Evolutionary conservation across 64 coral and sea anemone species (phyloP).

Genomic region (Montipora efflorescens): DNA sequence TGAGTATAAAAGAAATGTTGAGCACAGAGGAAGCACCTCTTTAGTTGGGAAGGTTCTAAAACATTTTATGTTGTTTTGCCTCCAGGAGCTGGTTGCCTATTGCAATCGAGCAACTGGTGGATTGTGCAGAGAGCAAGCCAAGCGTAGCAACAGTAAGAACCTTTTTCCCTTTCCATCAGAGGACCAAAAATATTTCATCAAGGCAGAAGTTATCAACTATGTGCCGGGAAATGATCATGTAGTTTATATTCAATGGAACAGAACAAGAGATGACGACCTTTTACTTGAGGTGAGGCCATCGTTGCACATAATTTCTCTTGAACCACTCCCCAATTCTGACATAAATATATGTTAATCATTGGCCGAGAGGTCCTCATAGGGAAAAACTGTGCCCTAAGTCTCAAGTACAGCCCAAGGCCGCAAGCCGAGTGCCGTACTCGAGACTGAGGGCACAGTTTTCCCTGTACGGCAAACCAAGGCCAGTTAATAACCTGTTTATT

Average conservation of each 20-base stretch:
- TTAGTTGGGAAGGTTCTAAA: neutral
- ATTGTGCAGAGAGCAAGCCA: neutral
- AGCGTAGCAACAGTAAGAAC: neutral
- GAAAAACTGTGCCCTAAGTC: neutral
- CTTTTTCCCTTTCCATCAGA: slow-evolving; percentile 71
- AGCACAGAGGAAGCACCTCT: neutral
- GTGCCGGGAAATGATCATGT: neutral
- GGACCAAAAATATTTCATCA: slow-evolving; percentile 65
- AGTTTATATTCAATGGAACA: slow-evolving; percentile 31
- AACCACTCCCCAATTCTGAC: no score
- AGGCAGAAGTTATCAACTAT: neutral
- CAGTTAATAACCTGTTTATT: no score
- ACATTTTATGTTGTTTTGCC: neutral
- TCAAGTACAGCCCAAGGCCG: no score
- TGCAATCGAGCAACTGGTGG: neutral
- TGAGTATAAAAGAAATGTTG: no score
- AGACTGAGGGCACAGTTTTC: no score
- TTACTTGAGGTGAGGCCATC: neutral
- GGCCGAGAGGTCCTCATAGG: no score
- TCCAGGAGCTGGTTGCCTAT: slow-evolving; percentile 54
- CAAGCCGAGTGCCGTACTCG: no score
- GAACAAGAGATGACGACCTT: neutral
- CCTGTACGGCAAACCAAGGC: no score
- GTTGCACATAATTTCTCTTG: no score
- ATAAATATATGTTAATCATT: no score